Percentiles rank a stretch among this genome's conserved stretches.
Evolutionary conservation across 2,888 invertebrate genomes (phyloP).

Genomic region (Athetis lepigone): DNA sequence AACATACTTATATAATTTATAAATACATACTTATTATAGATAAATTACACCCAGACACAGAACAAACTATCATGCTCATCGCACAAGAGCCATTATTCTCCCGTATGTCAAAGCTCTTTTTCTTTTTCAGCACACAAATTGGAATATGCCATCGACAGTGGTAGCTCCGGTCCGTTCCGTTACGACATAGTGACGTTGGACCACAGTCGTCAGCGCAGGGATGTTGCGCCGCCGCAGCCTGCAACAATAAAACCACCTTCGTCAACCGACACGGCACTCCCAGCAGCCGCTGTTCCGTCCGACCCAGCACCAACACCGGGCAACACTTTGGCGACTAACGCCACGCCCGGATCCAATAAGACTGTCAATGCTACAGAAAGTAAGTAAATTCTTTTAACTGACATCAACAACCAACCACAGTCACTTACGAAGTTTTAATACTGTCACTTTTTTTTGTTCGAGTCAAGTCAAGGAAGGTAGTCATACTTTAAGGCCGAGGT

Average conservation of each 20-base stretch:
- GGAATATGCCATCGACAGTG: slow-evolving; percentile 62
- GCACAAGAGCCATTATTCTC: too few relatives aligned
- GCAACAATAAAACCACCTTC: slow-evolving; percentile 3
- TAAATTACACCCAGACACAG: too few relatives aligned
- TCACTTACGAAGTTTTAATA: too few relatives aligned
- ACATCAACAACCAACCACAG: background rate
- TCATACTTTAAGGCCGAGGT: too few relatives aligned
- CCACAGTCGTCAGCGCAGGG: slow-evolving; percentile 55
- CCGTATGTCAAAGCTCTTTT: background rate
- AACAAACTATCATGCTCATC: too few relatives aligned
- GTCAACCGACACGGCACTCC: background rate
- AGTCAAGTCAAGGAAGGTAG: too few relatives aligned
- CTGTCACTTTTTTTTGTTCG: too few relatives aligned
- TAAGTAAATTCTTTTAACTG: slow-evolving; percentile 46
- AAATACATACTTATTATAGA: too few relatives aligned
- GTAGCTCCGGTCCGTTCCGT: slow-evolving; percentile 45
- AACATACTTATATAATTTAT: too few relatives aligned
- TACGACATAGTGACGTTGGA: slow-evolving; percentile 62
- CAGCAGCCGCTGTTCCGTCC: background rate
- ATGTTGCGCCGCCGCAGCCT: slow-evolving; percentile 13
- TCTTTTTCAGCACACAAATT: slow-evolving; percentile 64
- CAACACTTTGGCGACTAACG: slow-evolving; percentile 30
- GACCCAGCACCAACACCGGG: slow-evolving; percentile 1
- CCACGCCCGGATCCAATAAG: slow-evolving; percentile 48
- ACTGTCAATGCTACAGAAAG: slow-evolving; percentile 54